Percentiles rank a stretch among this genome's conserved stretches.
Evolutionary conservation across 1,140 invertebrate genomes (phyloP).

Genomic region (Drosophila pruinosa): DNA sequence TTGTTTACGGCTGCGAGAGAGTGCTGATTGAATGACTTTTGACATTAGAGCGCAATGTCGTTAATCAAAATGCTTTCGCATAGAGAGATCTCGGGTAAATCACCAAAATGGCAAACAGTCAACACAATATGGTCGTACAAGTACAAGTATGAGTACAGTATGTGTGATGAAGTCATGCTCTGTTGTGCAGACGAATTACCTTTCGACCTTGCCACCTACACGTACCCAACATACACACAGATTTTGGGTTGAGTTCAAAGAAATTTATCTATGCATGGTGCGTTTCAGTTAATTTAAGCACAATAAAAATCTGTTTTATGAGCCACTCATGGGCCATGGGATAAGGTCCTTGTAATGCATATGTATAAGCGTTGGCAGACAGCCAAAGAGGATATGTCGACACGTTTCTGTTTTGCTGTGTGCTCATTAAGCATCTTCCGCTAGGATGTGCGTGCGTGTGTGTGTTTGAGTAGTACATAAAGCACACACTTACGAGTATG

Average conservation of each 20-base stretch:
- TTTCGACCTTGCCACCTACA: conserved; percentile 22
- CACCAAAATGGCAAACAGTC: conserved; percentile 36
- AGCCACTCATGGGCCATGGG: conserved; percentile 7
- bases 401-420: conserved; percentile 38
- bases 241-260: conserved; percentile 43
- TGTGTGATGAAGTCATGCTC: conserved; percentile 1
- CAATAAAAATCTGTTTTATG: conserved; percentile 77
- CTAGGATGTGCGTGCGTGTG: conserved; percentile 14
- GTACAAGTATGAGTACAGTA: background rate
- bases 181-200: conserved; percentile 37
- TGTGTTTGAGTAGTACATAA: conserved; percentile 40
- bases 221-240: too few species aligned
- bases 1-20: conserved; percentile 18
- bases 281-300: conserved; percentile 56
- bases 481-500: conserved; percentile 64
- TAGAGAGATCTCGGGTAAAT: conserved; percentile 27
- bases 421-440: conserved; percentile 74
- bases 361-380: background rate
- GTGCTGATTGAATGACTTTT: conserved; percentile 77
- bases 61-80: conserved; percentile 69
- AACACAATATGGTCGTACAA: conserved; percentile 44
- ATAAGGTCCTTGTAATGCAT: background rate
- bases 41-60: conserved; percentile 74
- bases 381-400: background rate
- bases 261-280: conserved; percentile 22